Evolutionary conservation across 2,888 invertebrate species (phyloP), one percentile per base, ranked within the genome.

Genomic region (Rutpela maculata): DNA sequence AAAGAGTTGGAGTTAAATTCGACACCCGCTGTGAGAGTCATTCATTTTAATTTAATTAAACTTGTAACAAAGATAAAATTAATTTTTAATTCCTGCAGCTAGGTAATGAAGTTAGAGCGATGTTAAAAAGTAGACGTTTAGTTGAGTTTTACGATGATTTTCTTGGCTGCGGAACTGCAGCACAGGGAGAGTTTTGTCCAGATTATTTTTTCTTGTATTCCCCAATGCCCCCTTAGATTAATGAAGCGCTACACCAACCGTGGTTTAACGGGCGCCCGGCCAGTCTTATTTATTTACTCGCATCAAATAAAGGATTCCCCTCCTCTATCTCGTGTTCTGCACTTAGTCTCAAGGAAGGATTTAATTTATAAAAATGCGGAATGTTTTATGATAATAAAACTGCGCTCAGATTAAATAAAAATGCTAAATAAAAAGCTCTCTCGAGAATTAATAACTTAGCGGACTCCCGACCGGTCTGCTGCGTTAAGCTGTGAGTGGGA

Each of bases 341-440:
- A 68, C 74, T 77, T 77, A 72, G 68, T 78, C 80, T 78, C 82
- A 82, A 79, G 85, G 85, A 88, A 88, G 87, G 88, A 88, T 89
- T 89, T 88, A 87, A 89, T 89, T 88, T 88, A 88, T 87, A 89
- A 88, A 89, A 89, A 88, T 88, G 88, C 85, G 88, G 88, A 89
- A 88, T 89, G 88, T 88, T 89, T 88, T 88, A 88, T 88, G 88
- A 87, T 89, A 89, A 89, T 89, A 89, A 89, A 89, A 89, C 87
- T 84, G 86, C 87, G 88, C 87, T 88, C 88, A 88, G 88, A 88
- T 89, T 89, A 88, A 89, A 89, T 89, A 88, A 89, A 89, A 89
- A 89, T 89, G 89, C 88, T 88, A 89, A 89, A 88, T 88, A 88
- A 89, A 89, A 88, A 86, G 87, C 87, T 87, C 88, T 86, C 88